Evolutionary conservation across 2,113 vertebrate species (phyloP).

Genomic region (Grallaria varia): DNA sequence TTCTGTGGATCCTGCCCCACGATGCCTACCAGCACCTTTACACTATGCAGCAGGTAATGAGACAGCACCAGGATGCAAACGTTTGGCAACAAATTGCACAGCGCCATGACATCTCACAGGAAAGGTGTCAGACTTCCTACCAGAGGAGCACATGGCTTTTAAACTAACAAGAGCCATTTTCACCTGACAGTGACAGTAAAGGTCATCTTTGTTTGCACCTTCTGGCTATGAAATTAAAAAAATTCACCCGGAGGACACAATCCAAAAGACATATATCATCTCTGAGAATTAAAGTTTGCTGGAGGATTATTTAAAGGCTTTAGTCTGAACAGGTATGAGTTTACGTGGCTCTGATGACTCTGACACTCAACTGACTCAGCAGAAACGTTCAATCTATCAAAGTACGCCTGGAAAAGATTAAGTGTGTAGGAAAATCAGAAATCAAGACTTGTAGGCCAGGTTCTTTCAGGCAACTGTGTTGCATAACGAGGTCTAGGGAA

Average conservation of each 20-base stretch:
- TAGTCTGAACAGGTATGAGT: background rate
- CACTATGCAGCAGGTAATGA: background rate
- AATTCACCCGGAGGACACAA: background rate
- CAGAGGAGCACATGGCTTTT: background rate
- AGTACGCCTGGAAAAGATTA: background rate
- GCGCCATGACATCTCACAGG: background rate
- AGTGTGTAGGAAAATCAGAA: conserved; percentile 11
- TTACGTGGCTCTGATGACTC: conserved; percentile 13
- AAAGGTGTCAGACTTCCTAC: background rate
- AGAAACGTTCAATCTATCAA: background rate
- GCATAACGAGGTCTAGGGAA: background rate
- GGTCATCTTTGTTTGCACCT: background rate
- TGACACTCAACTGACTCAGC: background rate
- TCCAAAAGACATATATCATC: background rate
- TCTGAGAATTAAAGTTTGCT: background rate
- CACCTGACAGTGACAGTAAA: background rate
- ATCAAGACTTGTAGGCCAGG: conserved; percentile 28
- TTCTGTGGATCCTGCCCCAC: background rate
- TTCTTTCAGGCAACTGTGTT: conserved; percentile 27
- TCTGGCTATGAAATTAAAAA: background rate
- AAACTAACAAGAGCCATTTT: background rate
- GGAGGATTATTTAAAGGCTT: conserved; percentile 17
- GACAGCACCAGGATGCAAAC: background rate
- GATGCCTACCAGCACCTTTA: background rate
- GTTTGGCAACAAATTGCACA: background rate